Percentiles rank a stretch among this genome's conserved stretches.
These are phyloP conservation scores for Protonibea diacanthus DNA, from an alignment of 2,797 vertebrate species.

Conservation along the genomic window DNA sequence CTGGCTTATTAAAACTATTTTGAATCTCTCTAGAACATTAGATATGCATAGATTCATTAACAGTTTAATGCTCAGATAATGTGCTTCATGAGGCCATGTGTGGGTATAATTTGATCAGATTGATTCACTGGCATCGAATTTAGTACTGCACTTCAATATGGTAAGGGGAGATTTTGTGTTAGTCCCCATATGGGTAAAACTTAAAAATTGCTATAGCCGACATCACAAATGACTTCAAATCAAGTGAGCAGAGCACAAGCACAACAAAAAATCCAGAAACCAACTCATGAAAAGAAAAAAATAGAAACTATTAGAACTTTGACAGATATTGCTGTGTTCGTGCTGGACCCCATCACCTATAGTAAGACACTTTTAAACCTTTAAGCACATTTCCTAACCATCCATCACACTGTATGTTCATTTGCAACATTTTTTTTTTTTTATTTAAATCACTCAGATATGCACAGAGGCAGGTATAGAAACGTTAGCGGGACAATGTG, in stretches of 20 bases:
- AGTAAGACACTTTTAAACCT: conserved; percentile 5
- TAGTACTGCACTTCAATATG: not conserved
- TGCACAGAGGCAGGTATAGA: conserved; percentile 5
- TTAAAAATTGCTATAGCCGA: not conserved
- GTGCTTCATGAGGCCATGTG: not conserved
- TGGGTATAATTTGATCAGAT: not conserved
- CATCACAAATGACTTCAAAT: conserved; percentile 3
- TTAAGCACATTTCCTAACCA: conserved; percentile 25
- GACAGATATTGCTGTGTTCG: not conserved
- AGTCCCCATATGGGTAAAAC: not conserved
- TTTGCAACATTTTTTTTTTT: not conserved
- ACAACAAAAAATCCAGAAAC: not conserved
- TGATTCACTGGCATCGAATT: not conserved
- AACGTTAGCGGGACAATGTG: not conserved
- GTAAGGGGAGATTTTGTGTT: not conserved
- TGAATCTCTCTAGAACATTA: not conserved
- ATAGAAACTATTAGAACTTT: not conserved
- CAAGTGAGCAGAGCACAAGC: not conserved
- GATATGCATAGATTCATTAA: not conserved
- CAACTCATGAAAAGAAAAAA: not conserved
- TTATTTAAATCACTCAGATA: conserved; percentile 6
- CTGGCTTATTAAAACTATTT: too few species aligned
- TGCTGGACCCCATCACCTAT: not conserved
- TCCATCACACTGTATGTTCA: not conserved
- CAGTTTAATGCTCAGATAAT: not conserved